Percentiles rank a stretch among this genome's conserved stretches.
These are phyloP conservation scores for Tillus elongatus DNA, from an alignment of 2,888 invertebrate species.

Conservation along the genomic window DNA sequence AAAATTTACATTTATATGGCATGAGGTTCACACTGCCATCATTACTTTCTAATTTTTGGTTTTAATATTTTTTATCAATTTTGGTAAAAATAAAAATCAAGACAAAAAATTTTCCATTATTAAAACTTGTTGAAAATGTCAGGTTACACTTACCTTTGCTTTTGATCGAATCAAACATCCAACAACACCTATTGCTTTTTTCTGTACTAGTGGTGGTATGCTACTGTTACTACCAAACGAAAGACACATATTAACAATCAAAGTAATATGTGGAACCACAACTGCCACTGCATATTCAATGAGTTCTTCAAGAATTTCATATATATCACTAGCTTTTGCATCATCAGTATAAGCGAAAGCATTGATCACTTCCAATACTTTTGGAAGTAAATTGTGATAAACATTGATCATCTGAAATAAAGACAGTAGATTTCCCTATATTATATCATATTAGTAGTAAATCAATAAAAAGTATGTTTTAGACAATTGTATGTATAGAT, in stretches of 20 bases:
- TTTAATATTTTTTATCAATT: no score
- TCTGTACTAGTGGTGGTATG: conserved; percentile 52
- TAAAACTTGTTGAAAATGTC: no score
- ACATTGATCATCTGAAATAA: conserved; percentile 45
- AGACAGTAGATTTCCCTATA: no score
- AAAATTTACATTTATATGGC: no score
- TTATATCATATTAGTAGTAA: no score
- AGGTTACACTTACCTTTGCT: conserved; percentile 57
- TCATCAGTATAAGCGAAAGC: conserved; percentile 48
- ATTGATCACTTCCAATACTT: conserved; percentile 53
- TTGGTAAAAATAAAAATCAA: no score
- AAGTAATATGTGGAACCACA: conserved; percentile 54
- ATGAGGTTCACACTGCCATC: no score
- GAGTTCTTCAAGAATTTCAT: conserved; percentile 58
- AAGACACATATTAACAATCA: conserved; percentile 57
- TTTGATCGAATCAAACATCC: conserved; percentile 58
- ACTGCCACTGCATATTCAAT: conserved; percentile 54
- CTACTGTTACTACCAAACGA: conserved; percentile 50
- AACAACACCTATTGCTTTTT: conserved; percentile 59
- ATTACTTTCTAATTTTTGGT: no score
- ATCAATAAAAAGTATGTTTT: no score
- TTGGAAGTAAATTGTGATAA: conserved; percentile 53
- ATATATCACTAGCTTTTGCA: conserved; percentile 51
- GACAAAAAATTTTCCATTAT: no score
- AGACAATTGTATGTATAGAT: no score